Evolutionary conservation across 2,797 vertebrate genomes (phyloP), one percentile per base, ranked within the genome.

Genomic region (Mallotus villosus): DNA sequence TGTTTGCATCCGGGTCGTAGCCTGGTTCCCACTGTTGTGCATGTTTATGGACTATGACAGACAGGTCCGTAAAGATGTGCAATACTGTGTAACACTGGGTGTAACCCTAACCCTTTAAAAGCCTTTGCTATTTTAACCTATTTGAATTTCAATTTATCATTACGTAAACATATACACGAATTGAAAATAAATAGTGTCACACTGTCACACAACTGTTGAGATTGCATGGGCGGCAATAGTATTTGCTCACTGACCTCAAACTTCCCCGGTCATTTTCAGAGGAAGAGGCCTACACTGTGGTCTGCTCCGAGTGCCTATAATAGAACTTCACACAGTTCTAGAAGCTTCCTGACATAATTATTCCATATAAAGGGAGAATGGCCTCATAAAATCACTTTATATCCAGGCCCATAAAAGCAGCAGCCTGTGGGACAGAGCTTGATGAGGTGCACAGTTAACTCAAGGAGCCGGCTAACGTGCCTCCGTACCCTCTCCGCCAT

Each of bases 341-440:
- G 79, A 82, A 73, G 77, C 84, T 83, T 72, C 74, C 76, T 64
- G 81, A 79, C 83, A 77, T 22, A 70, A 85, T 87, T 82, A 84
- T 86, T 83, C 62, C 84, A 85, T 73, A 86, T 86, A 83, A 87
- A 87, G 72, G 86, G 69, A 59, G 85, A 86, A 86, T 66, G 72
- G 79, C 77, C 81, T 85, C 81, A 77, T 89, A 86, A 89, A 89
- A 81, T 72, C 80, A 88, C 81, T 86, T 86, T 84, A 89, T 87
- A 84, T 84, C 84, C 82, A 78, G 86, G 49, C 73, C 77, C 76
- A 86, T 89, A 88, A 90, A 88, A 71, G 67, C 9, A 14, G 66
- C 32, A 58, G 82, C 72, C 78, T 78, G 75, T 70, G 78, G 81
- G 74, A 75, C 73, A 63, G 62, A 64, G 83, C 71, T 66, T 78